Evolutionary conservation across 2,113 vertebrate genomes (phyloP).

Genomic region (Acanthisitta chloris): DNA sequence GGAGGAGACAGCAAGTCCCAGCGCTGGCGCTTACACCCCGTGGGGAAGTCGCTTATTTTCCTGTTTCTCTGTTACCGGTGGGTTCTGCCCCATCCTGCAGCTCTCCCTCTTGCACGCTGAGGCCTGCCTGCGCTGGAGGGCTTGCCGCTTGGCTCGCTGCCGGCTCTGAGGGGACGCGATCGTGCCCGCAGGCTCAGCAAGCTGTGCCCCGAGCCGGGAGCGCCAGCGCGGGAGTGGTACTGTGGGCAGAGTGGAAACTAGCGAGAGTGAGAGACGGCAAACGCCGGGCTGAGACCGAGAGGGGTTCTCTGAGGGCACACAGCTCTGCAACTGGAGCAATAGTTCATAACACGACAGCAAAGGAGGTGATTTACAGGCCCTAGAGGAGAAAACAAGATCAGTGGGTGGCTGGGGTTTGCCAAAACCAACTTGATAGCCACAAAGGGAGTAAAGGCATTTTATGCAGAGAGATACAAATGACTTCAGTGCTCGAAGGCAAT

Average conservation of each 20-base stretch:
- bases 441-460: neutral
- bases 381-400: neutral
- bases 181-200: neutral
- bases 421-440: neutral
- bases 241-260: neutral
- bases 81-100: neutral
- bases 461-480: neutral
- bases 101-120: neutral
- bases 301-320: neutral
- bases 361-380: neutral
- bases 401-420: constrained; percentile 10
- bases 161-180: neutral
- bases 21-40: neutral
- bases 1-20: neutral
- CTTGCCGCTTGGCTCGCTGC: neutral
- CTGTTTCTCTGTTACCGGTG: neutral
- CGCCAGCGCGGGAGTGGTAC: rapidly evolving
- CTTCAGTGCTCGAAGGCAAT: neutral
- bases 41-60: neutral
- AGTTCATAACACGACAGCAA: neutral
- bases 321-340: neutral
- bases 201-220: neutral
- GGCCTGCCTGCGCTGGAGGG: neutral
- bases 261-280: neutral
- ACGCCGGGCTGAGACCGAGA: rapidly evolving